A percentile compares a stretch with the other conserved stretches of the same genome.
These are phyloP conservation scores for Drosophila barbarae DNA, from an alignment of 2,888 invertebrate species.

Conservation along the genomic window DNA sequence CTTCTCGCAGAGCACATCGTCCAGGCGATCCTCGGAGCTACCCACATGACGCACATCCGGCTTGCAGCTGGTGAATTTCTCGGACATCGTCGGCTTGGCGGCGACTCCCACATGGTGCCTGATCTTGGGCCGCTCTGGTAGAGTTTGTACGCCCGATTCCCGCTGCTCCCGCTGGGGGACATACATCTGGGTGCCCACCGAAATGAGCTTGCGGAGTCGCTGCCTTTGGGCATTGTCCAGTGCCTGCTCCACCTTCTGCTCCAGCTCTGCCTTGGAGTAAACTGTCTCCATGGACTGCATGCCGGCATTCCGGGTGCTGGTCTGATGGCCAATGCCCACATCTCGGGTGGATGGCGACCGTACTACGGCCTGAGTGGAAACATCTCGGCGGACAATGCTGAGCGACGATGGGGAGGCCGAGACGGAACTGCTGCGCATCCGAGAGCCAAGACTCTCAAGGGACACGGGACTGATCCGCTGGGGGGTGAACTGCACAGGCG, in stretches of 20 bases:
- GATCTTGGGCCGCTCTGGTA: slow-evolving; percentile 57
- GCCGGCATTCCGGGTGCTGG: slow-evolving; percentile 66
- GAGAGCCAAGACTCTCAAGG: slow-evolving; percentile 76
- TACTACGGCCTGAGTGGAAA: slow-evolving; percentile 83
- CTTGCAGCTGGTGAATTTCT: slow-evolving; percentile 73
- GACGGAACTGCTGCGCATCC: slow-evolving; percentile 71
- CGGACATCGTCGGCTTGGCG: slow-evolving; percentile 72
- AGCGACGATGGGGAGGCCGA: slow-evolving; percentile 61
- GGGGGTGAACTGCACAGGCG: slow-evolving; percentile 76
- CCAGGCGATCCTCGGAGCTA: slow-evolving; percentile 81
- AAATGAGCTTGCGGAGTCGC: slow-evolving; percentile 63
- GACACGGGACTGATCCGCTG: slow-evolving; percentile 79
- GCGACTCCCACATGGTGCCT: slow-evolving; percentile 69
- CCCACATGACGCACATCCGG: slow-evolving; percentile 81
- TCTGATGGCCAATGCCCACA: slow-evolving; percentile 82
- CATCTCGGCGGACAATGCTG: slow-evolving; percentile 81
- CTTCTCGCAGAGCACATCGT: slow-evolving; percentile 81
- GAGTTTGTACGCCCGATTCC: slow-evolving; percentile 70
- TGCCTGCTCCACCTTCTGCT: slow-evolving; percentile 67
- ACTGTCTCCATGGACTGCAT: slow-evolving; percentile 66
- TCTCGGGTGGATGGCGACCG: slow-evolving; percentile 82
- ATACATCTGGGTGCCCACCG: slow-evolving; percentile 78
- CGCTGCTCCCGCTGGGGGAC: slow-evolving; percentile 65
- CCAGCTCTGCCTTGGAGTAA: slow-evolving; percentile 77
- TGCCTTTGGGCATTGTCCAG: slow-evolving; percentile 60